These are phyloP conservation scores for Xanthia togata DNA, from an alignment of 2,888 invertebrate genomes.

Conservation along the genomic window DNA sequence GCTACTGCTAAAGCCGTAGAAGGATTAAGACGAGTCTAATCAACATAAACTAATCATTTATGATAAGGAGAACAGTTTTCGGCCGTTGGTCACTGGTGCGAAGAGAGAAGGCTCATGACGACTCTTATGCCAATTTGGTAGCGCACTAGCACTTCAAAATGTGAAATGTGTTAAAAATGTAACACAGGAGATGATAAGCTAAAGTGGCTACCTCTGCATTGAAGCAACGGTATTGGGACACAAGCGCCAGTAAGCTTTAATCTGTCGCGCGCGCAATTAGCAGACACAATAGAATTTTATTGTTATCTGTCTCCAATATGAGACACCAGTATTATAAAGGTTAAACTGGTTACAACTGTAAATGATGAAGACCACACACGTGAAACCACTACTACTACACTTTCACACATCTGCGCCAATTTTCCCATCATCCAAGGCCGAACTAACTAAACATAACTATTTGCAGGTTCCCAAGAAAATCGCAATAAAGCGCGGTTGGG, in stretches of 20 bases:
- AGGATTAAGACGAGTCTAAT: no score
- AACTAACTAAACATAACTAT: constrained; percentile 63
- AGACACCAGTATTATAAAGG: no score
- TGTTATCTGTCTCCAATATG: no score
- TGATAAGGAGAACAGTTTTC: background rate
- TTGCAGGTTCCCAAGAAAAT: constrained; percentile 62
- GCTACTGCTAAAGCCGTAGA: no score
- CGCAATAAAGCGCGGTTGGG: constrained; percentile 66
- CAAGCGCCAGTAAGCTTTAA: background rate
- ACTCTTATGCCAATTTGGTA: background rate
- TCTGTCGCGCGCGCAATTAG: no score
- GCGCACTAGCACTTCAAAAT: background rate
- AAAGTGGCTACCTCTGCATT: background rate
- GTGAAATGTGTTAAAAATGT: background rate
- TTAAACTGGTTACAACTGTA: background rate
- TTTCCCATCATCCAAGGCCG: constrained; percentile 59
- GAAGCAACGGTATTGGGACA: background rate
- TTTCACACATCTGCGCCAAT: constrained; percentile 56
- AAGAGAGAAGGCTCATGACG: background rate
- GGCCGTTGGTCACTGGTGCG: no score
- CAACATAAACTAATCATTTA: background rate
- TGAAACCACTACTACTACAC: constrained; percentile 19
- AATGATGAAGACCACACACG: constrained; percentile 20
- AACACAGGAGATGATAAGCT: background rate
- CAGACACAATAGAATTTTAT: no score